phyloP scores from a whole-genome alignment of 2,888 invertebrate species.

The Acanthosepion esculentum region DNA sequence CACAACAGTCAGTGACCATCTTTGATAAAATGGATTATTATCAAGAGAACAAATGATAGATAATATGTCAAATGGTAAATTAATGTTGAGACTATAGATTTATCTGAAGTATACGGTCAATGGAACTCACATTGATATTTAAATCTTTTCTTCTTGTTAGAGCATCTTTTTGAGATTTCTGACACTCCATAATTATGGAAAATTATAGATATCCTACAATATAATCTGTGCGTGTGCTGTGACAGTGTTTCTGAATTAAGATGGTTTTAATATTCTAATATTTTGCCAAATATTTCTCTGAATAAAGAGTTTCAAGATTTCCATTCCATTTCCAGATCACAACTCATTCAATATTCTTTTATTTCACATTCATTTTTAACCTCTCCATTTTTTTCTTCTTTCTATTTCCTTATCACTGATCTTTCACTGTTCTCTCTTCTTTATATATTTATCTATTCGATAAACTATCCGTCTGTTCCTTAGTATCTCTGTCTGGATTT shows the following conservation, averaged over 20 bases:
- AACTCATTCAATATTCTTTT: neutral
- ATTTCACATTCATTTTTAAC: neutral
- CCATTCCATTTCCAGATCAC: neutral
- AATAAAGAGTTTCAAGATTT: slow-evolving; percentile 23
- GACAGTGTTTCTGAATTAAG: slow-evolving; percentile 1
- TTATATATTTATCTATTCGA: neutral
- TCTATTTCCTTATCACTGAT: neutral
- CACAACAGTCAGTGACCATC: neutral
- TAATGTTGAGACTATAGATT: slow-evolving; percentile 21
- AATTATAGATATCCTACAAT: slow-evolving; percentile 23
- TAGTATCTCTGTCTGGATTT: neutral
- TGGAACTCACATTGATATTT: slow-evolving; percentile 33
- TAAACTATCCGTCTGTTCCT: neutral
- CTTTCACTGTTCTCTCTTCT: neutral
- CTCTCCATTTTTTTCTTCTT: neutral
- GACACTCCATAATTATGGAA: neutral
- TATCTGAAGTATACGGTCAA: slow-evolving; percentile 21
- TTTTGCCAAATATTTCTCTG: slow-evolving; percentile 33
- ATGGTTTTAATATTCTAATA: neutral
- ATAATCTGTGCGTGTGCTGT: slow-evolving; percentile 9
- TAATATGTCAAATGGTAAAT: slow-evolving; percentile 23
- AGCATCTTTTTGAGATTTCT: slow-evolving; percentile 1
- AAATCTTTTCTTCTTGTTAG: neutral
- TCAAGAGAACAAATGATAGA: neutral
- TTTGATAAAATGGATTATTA: slow-evolving; percentile 33